Base-by-base conservation (phyloP, 1,140 invertebrate genomes). In the Idris sp. region DNA sequence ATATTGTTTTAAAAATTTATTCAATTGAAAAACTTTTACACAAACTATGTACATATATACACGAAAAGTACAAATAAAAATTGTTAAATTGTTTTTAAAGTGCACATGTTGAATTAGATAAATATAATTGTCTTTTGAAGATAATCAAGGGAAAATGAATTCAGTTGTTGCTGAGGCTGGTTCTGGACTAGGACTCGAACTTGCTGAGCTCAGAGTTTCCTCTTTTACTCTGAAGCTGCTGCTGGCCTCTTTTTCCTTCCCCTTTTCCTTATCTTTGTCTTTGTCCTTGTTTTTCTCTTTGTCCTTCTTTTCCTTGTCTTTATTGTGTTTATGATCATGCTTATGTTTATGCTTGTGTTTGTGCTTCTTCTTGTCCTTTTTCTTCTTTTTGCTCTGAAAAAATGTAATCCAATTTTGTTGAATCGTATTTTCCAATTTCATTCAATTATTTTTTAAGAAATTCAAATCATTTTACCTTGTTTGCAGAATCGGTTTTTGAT, bases 341-440 rank as follows among this genome's bases (percentile, higher is more conserved):
- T 92, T 92, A 82, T 94, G 93, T 69, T 93, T 93, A 75, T 93
- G 90, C 80, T 93, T 93, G 73, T 94, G 91, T 78, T 94, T 94
- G 84, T 95, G 93, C 79, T 94, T 95, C 46, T 95, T 92, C 77
- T 95, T 94, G 78, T 95, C 94, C 84, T 93, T 93, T 78, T 94
- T 94, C 81, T 95, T 94, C 68, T 90, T 85, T 90, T 92, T 73
- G 86, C 85, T 71, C 74, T 31, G 79, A 78, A 73, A 79, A 77
- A 74, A 22, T 22, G 19, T 22, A 22, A n/a, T n/a, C n/a, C n/a
- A n/a, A n/a, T n/a, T n/a, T n/a, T n/a, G n/a, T n/a, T n/a, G n/a
- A n/a, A n/a, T n/a, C n/a, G n/a, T n/a, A n/a, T n/a, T n/a, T n/a
- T n/a, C n/a, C n/a, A n/a, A n/a, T n/a, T n/a, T n/a, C n/a, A n/a